Evolutionary conservation across 2,113 vertebrate species (phyloP), one percentile per base, ranked within the genome.

Genomic region (Periophthalmus modestus): DNA sequence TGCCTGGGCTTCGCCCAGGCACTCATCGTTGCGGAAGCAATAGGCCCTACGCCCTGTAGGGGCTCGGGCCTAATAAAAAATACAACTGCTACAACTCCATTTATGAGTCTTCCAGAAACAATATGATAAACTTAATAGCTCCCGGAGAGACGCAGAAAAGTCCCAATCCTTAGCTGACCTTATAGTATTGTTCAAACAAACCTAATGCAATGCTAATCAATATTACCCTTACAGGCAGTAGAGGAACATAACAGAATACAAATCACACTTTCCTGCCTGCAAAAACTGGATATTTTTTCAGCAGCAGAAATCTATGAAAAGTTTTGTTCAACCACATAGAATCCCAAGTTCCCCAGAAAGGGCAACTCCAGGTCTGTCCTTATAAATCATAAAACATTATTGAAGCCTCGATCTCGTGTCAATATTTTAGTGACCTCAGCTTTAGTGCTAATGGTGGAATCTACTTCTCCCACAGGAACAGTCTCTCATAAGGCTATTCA

Each of bases 371-470:
- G 13, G 33, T 39, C 6, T 12, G 33, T 19, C 34, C 12, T 65
- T 18, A 65, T 65, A 43, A 65, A 65, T 65, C 62, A 36, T 65
- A 39, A 18, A 65, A 65, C 33, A n/a, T 11, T 39, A n/a, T 36
- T 65, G 34, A 65, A 65, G 23, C 24, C 21, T 59, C 23, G 0
- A 57, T 58, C 50, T n/a, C 18, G 12, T 61, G 59, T 62, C 59
- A 62, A 62, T 62, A 34, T 34, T 62, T 33, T 15, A 62, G 59
- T 34, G 59, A 62, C 59, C 59, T 62, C 15, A 9, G 1, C 28
- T 59, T 59, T 2, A 10, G 2, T 14, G 57, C 10, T 62, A 33
- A 14, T 62, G 7, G 14, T 34, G 12, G 18, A 34, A 4, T 7
- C 7, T 33, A 5, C 2, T 34, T 28, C 28, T 34, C 54, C 54